Base-by-base conservation (phyloP, 2,113 vertebrate genomes). In the Toxotes chatareus region DNA sequence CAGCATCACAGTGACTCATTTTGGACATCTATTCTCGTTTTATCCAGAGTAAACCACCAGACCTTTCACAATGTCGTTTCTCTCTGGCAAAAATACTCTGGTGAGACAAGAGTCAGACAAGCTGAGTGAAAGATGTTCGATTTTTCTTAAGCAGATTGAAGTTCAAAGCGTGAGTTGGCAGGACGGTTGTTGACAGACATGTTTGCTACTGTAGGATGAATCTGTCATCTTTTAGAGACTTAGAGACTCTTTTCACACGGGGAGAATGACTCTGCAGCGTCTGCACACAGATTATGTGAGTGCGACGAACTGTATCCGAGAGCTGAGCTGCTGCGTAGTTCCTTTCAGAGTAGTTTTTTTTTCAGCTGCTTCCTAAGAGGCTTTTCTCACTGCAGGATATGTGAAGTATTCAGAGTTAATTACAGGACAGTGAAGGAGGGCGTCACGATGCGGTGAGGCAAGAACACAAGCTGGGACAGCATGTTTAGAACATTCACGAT, bases 331-430 rank as follows among this genome's bases (percentile, higher is more conserved):
- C 0, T 40, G 60, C n/a, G 9, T 4, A 1, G 36, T 38, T 40
- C 7, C 7, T 40, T 40, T 40, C 1, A 40, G 36, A 38, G 36
- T 38, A 4, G 7, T 40, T 46, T 14, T 46, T 0, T 6, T 1
- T 17, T 36, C 80, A 1, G 40, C 60, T 40, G 49, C 55, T 60
- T 76, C 31, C 4, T 31, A 19, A 13, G 61, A 71, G 36, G 60
- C 60, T 38, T 82, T 40, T 76, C 27, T 81, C 76, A 40, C 82
- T 36, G 64, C 14, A 57, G 2, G 40, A 76, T 53, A 75, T 84
- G 82, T 69, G 32, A 76, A 36, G 80, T 5, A 86, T 89, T 73
- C 55, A 14, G 13, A 13, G 12, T 13, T 84, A 82, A 89, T 88
- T 56, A 87, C 42, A 82, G 67, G 59, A 31, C 4, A 17, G 38